Evolutionary conservation across 2,797 vertebrate species (phyloP), one percentile per base, ranked within the genome.

Genomic region (Coreius guichenoti): DNA sequence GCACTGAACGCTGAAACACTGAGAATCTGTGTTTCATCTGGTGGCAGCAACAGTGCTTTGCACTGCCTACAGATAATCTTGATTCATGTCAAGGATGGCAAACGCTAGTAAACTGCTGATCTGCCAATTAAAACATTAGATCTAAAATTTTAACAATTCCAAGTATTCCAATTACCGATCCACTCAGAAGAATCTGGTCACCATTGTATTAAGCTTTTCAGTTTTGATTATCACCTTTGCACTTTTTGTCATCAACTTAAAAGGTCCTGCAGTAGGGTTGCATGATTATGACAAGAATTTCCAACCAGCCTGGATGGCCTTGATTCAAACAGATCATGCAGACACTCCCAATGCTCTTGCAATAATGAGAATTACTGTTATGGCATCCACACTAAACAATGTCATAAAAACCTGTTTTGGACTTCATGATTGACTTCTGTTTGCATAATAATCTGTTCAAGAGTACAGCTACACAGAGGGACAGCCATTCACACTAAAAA

Each of bases 401-500:
- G n/a, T 11, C 16, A 45, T 49, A 73, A 73, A 73, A 49, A 51
- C 16, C 8, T 72, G 23, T 26, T n/a, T 58, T n/a, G 39, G 39
- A n/a, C 45, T 29, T 74, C 33, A 69, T 68, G 19, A 31, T 74
- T 74, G 4, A 74, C 47, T 75, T 31, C 19, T 36, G 29, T 33
- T 75, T 43, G 36, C 19, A 56, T n/a, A 58, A 16, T n/a, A 63
- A 63, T 65, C 45, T 9, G 9, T 58, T 68, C 69, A n/a, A 70
- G 12, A 8, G 11, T 51, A 0, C 21, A n/a, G 67, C 36, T 49
- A 54, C n/a, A 69, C 36, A 36, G 1, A 49, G 39, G 16, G 1
- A 67, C 29, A 63, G 49, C 8, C 23, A 29, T 67, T 33, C 61
- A 82, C 43, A 33, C 39, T 67, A 33, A 85, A 86, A 31, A 88